These are phyloP conservation scores for Ormyrus rosae DNA, from an alignment of 2,888 invertebrate species.

Conservation along the genomic window DNA sequence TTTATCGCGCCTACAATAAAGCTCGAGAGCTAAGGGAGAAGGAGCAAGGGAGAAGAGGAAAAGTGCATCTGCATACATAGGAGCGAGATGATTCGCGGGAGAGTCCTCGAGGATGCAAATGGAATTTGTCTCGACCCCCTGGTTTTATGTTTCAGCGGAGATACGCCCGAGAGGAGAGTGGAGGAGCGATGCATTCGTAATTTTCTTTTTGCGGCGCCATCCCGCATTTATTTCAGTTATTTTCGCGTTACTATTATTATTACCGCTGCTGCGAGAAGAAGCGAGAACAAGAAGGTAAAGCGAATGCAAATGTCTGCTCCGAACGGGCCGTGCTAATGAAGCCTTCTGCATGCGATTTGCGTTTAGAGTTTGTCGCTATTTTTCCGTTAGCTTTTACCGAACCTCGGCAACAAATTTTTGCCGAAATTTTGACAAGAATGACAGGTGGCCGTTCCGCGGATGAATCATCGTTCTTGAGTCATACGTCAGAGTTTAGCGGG, in stretches of 20 bases:
- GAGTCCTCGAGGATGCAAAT: slow-evolving; percentile 23
- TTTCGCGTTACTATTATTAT: slow-evolving; percentile 26
- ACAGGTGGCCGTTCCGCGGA: too few relatives aligned
- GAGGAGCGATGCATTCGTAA: slow-evolving; percentile 16
- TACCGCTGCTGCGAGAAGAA: background rate
- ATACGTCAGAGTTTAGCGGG: too few relatives aligned
- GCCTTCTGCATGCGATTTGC: too few relatives aligned
- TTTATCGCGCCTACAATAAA: too few relatives aligned
- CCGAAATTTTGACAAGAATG: too few relatives aligned
- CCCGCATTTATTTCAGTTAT: slow-evolving; percentile 39
- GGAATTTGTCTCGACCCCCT: slow-evolving; percentile 27
- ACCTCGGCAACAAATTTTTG: too few relatives aligned
- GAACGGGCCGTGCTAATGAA: too few relatives aligned
- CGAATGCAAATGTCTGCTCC: slow-evolving; percentile 19
- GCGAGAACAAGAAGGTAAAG: background rate
- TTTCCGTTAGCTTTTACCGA: too few relatives aligned
- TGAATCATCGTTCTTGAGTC: too few relatives aligned
- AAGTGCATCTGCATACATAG: background rate
- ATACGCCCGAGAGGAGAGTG: background rate
- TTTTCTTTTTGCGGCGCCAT: slow-evolving; percentile 13
- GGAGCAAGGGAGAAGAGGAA: background rate
- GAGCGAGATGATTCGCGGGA: slow-evolving; percentile 1
- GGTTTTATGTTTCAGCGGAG: slow-evolving; percentile 19
- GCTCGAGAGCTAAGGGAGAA: background rate
- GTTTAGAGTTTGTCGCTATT: too few relatives aligned